Evolutionary conservation across 2,888 invertebrate genomes (phyloP).

Genomic region (Nyleta sp.): DNA sequence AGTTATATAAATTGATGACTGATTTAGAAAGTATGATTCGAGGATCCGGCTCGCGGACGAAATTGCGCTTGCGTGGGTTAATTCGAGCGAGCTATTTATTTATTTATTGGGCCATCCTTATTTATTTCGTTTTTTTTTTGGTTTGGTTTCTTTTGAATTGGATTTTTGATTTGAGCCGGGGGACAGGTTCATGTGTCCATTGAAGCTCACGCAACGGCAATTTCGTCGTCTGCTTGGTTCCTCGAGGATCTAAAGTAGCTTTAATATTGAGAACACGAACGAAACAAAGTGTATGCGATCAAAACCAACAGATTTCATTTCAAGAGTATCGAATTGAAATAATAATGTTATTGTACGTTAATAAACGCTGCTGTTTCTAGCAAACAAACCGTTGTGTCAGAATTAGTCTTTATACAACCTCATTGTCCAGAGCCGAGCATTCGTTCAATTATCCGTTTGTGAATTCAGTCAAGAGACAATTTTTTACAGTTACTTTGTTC

Average conservation of each 20-base stretch:
- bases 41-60: slow-evolving; percentile 6
- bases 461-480: not conserved
- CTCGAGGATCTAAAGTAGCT: slow-evolving; percentile 71
- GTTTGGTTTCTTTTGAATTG: slow-evolving; percentile 11
- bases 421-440: slow-evolving; percentile 65
- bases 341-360: slow-evolving; percentile 78
- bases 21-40: slow-evolving; percentile 43
- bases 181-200: not conserved
- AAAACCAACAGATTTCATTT: slow-evolving; percentile 45
- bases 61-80: slow-evolving; percentile 37
- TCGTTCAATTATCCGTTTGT: slow-evolving; percentile 4
- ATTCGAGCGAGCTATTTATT: slow-evolving; percentile 25
- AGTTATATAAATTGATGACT: slow-evolving; percentile 13
- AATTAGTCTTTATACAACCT: slow-evolving; percentile 78
- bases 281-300: slow-evolving; percentile 64
- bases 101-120: slow-evolving; percentile 45
- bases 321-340: slow-evolving; percentile 40
- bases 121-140: slow-evolving; percentile 18
- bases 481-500: not conserved
- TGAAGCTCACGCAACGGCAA: slow-evolving; percentile 28
- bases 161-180: slow-evolving; percentile 1
- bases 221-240: slow-evolving; percentile 8
- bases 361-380: slow-evolving; percentile 80
- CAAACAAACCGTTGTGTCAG: slow-evolving; percentile 79
- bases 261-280: slow-evolving; percentile 71